Percentiles rank a stretch among this genome's conserved stretches.
Evolutionary conservation across 2,888 invertebrate genomes (phyloP).

Genomic region (Tetranychus truncatus): DNA sequence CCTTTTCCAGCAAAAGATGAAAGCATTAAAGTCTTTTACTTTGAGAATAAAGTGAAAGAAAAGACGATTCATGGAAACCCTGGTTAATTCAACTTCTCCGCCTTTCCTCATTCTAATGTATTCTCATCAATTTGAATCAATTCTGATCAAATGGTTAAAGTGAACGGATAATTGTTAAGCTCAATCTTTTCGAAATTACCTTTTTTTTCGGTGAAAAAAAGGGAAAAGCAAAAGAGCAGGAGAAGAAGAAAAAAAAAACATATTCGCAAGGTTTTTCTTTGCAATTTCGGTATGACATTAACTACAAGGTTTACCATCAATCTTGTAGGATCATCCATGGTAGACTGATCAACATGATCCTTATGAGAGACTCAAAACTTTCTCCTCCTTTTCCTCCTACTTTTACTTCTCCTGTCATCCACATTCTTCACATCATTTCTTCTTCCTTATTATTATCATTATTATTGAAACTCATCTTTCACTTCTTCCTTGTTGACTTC

Average conservation of each 20-base stretch:
- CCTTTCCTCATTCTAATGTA: too few relatives aligned
- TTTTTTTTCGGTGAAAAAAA: not conserved
- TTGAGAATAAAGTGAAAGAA: too few relatives aligned
- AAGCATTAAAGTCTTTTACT: too few relatives aligned
- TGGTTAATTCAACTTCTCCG: too few relatives aligned
- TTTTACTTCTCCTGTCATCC: not conserved
- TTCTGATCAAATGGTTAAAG: too few relatives aligned
- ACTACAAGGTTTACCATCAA: not conserved
- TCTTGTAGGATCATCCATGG: not conserved
- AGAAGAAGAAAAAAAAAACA: not conserved
- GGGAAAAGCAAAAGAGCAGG: not conserved
- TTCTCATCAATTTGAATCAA: too few relatives aligned
- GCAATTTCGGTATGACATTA: not conserved
- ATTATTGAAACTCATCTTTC: slow-evolving; percentile 2
- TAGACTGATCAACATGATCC: slow-evolving; percentile 1
- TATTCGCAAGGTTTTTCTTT: not conserved
- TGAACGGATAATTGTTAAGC: too few relatives aligned
- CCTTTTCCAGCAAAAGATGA: too few relatives aligned
- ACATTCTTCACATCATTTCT: not conserved
- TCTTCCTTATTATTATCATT: not conserved
- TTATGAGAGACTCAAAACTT: not conserved
- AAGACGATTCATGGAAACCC: too few relatives aligned
- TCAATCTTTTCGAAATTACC: not conserved
- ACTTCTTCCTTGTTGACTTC: not conserved
- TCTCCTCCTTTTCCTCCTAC: not conserved